Evolutionary conservation across 2,113 vertebrate genomes (phyloP), one percentile per base, ranked within the genome.

Genomic region (Desmodus rotundus): DNA sequence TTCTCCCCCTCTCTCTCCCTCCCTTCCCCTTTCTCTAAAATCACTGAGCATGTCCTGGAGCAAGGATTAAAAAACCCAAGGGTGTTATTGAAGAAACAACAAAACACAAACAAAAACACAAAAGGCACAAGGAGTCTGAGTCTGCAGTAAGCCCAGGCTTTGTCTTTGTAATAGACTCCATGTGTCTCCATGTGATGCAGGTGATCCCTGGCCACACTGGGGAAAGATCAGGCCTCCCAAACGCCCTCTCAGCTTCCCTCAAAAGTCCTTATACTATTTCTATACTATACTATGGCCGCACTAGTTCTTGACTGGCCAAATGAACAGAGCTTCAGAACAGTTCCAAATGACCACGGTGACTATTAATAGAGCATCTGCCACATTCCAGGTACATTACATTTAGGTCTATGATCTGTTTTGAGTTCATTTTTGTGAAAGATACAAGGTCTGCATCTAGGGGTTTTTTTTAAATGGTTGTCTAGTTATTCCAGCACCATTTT

Each of bases 391-490:
- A 92, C 22, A 56, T 73, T 80, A n/a, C 63, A 89, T 73, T 89
- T 67, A 65, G 36, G 33, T 63, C 56, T 87, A 61, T 38, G 7
- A 77, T 63, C 65, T 72, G 72, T 72, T 86, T 43, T 36, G 33
- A 73, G 83, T 77, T 93, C 45, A 58, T 65, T 91, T 94, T 70
- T 65, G 31, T 82, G 47, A 93, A 89, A 91, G 36, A 67, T 47
- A 38, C 26, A 91, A 78, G n/a, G 36, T 31, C 8, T 68, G 3
- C 77, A 11, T 88, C 52, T 67, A 93, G 33, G 9, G 14, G 5
- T 43, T 91, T 78, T 22, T 80, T 74, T 10, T 16, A 26, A 58
- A 73, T 70, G 19, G 43, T 41, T 20, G 41, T 83, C 36, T 41
- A 95, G 36, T 83, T 93, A 20, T 80, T 81, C 41, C 4, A 91